phyloP scores from a whole-genome alignment of 35 echinoderm and acorn worm species.

The Ophiothrix spiculata region DNA sequence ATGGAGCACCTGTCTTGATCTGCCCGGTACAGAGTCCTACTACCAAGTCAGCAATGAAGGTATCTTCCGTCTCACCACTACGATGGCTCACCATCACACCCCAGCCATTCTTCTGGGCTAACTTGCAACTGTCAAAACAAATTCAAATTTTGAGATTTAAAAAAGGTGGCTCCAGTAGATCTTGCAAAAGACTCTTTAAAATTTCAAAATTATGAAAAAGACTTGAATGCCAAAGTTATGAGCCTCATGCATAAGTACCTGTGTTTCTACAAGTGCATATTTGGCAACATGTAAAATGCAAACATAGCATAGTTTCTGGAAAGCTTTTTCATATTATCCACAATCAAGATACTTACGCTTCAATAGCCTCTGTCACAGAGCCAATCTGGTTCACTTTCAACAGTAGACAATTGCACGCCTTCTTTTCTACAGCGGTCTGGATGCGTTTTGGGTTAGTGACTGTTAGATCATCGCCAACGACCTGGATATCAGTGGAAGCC shows the following conservation, averaged over 20 bases:
- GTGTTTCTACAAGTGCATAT: neutral
- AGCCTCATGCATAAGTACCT: neutral
- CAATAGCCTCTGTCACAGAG: conserved; percentile 88
- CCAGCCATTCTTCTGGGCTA: conserved; percentile 86
- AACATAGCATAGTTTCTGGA: neutral
- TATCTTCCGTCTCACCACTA: conserved; percentile 96
- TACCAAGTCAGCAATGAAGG: conserved; percentile 94
- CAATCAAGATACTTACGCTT: conserved; percentile 71
- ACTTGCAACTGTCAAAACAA: conserved; percentile 53
- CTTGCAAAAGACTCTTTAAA: neutral
- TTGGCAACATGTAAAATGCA: neutral
- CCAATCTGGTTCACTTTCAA: conserved; percentile 99
- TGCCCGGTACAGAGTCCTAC: conserved; percentile 96
- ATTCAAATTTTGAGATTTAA: neutral
- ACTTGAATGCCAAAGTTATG: neutral
- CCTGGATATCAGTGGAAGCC: conserved; percentile 55
- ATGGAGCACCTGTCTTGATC: conserved; percentile 97
- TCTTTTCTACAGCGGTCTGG: conserved; percentile 34
- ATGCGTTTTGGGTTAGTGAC: conserved; percentile 96
- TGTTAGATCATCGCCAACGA: conserved; percentile 92
- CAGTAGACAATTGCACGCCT: conserved; percentile 89
- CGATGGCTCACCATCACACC: conserved; percentile 99
- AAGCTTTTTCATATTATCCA: neutral
- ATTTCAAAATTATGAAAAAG: neutral
- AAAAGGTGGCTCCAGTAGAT: neutral